phyloP scores from a whole-genome alignment of 1,140 invertebrate species.

The Elysia chlorotica region DNA sequence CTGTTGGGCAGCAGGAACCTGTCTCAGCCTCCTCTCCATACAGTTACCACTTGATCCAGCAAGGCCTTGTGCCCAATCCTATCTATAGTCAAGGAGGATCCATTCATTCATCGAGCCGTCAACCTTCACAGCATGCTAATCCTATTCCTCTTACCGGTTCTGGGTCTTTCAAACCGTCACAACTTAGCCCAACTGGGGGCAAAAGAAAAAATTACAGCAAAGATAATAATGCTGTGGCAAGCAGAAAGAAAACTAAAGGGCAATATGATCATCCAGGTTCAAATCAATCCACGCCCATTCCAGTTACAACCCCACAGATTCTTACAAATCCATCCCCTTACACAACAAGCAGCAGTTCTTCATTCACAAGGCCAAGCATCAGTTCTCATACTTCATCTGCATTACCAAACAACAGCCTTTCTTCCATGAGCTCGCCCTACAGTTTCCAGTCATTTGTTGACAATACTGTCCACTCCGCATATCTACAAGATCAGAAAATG shows the following conservation, averaged over 20 bases:
- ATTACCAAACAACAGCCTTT: conserved; percentile 65
- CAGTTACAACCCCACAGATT: conserved; percentile 66
- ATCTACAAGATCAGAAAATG: conserved; percentile 48
- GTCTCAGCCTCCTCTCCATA: conserved; percentile 45
- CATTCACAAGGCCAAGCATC: conserved; percentile 7
- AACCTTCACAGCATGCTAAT: conserved; percentile 5
- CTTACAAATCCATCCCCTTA: conserved; percentile 69
- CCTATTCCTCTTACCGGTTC: conserved; percentile 20
- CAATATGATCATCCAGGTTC: conserved; percentile 36
- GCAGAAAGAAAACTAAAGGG: conserved; percentile 31
- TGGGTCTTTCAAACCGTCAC: conserved; percentile 23
- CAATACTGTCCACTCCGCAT: conserved; percentile 59
- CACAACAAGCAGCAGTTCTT: conserved; percentile 57
- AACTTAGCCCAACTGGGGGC: conserved; percentile 72
- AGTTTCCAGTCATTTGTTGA: conserved; percentile 62
- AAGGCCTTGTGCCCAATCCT: conserved; percentile 63
- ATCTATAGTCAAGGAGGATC: conserved; percentile 51
- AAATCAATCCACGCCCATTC: conserved; percentile 61
- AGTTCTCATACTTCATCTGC: conserved; percentile 55
- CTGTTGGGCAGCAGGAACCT: conserved; percentile 48
- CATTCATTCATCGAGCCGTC: conserved; percentile 21
- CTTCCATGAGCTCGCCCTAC: conserved; percentile 55
- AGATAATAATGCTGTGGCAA: conserved; percentile 14
- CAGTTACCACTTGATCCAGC: conserved; percentile 61
- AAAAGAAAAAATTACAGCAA: conserved; percentile 30